A percentile compares a stretch with the other conserved stretches of the same genome.
phyloP scores from a whole-genome alignment of 92 coral and sea anemone species.

The Parazoanthus darwini region DNA sequence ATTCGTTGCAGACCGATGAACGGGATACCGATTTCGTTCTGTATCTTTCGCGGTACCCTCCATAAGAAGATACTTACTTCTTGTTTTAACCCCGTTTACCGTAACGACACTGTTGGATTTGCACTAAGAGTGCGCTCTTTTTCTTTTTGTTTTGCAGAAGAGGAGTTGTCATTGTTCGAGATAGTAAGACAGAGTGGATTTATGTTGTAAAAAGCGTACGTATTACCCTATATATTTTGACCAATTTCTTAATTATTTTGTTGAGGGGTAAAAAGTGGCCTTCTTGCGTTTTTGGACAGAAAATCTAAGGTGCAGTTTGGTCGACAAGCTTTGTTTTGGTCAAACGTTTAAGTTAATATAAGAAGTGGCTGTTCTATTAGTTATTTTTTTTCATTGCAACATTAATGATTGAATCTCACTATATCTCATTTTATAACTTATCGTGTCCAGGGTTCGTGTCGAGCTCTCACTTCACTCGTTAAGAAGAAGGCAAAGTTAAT shows the following conservation, averaged over 20 bases:
- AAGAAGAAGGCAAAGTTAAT: slow-evolving; percentile 60
- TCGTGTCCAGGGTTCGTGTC: slow-evolving; percentile 80
- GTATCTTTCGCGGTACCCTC: too few species aligned
- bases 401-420: too few species aligned
- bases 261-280: too few species aligned
- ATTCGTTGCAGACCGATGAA: too few species aligned
- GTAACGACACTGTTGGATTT: too few species aligned
- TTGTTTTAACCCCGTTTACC: neutral
- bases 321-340: too few species aligned
- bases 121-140: neutral
- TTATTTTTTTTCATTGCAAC: neutral
- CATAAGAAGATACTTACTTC: neutral
- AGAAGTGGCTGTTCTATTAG: too few species aligned
- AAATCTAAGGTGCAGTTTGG: too few species aligned
- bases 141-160: slow-evolving; percentile 51
- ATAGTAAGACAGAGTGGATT: slow-evolving; percentile 90
- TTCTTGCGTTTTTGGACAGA: too few species aligned
- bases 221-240: neutral
- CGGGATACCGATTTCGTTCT: too few species aligned
- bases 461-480: slow-evolving; percentile 76
- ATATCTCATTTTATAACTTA: too few species aligned
- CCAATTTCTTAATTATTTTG: neutral
- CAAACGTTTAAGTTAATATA: too few species aligned
- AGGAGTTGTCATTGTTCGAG: slow-evolving; percentile 87
- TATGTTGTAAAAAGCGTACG: slow-evolving; percentile 85